A percentile compares a stretch with the other conserved stretches of the same genome.
These are phyloP conservation scores for Novumbra hubbsi DNA, from an alignment of 2,797 vertebrate species.

Conservation along the genomic window DNA sequence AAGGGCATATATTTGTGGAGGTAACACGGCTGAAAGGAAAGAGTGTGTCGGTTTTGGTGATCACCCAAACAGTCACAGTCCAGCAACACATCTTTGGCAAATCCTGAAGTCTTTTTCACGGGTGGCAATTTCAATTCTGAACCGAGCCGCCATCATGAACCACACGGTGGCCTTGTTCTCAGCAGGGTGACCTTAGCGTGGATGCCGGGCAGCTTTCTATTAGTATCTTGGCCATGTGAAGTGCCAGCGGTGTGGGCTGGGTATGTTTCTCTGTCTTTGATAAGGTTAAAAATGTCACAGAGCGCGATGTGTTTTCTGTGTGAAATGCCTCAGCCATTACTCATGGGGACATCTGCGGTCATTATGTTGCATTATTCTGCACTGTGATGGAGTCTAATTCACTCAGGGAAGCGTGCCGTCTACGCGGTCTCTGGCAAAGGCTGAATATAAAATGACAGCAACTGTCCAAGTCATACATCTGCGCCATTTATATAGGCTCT, in stretches of 20 bases:
- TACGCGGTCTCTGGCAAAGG: not conserved
- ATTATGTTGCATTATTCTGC: not conserved
- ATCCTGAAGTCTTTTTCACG: constrained; percentile 27
- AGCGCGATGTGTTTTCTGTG: not conserved
- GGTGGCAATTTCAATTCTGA: constrained; percentile 58
- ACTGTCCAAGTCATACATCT: not conserved
- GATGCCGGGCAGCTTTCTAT: not conserved
- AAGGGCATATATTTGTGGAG: not conserved
- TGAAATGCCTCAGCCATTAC: not conserved
- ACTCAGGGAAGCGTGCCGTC: not conserved
- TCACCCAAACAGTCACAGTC: not conserved
- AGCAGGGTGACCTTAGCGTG: not conserved
- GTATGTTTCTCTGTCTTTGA: not conserved
- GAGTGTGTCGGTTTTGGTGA: not conserved
- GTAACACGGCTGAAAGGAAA: not conserved
- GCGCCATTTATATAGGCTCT: not conserved
- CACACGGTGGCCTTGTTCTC: not conserved
- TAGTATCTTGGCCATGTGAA: not conserved
- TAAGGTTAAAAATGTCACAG: not conserved
- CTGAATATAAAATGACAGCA: not conserved
- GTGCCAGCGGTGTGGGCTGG: not conserved
- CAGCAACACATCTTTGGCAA: not conserved
- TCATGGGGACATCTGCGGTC: not conserved
- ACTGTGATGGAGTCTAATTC: not conserved
- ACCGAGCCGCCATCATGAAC: constrained; percentile 23